phyloP scores from a whole-genome alignment of 2,797 vertebrate genomes.

The Poeciliopsis infans region DNA sequence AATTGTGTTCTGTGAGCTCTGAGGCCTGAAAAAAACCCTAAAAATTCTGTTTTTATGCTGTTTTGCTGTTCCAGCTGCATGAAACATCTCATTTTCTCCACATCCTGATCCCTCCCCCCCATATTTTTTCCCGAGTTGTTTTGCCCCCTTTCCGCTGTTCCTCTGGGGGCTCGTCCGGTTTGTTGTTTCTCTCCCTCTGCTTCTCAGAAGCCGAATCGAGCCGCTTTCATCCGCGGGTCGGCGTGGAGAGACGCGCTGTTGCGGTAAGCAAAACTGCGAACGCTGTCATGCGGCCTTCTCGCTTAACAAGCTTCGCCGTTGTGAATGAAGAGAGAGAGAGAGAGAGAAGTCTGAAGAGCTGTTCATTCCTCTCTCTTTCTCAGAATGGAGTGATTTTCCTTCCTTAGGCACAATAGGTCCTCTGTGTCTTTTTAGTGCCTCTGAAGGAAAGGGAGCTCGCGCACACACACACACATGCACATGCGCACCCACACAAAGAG shows the following conservation, averaged over 20 bases:
- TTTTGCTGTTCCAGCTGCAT: slow-evolving; percentile 36
- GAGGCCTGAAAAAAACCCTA: slow-evolving; percentile 15
- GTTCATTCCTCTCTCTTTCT: slow-evolving; percentile 74
- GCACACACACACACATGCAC: slow-evolving; percentile 18
- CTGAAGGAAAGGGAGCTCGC: slow-evolving; percentile 58
- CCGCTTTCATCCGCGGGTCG: slow-evolving; percentile 52
- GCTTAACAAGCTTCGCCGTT: slow-evolving; percentile 71
- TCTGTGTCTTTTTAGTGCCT: slow-evolving; percentile 80
- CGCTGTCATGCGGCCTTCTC: slow-evolving; percentile 65
- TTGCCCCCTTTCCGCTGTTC: neutral
- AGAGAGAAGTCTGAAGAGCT: slow-evolving; percentile 48
- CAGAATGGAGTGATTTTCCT: slow-evolving; percentile 82
- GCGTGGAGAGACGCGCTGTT: slow-evolving; percentile 60
- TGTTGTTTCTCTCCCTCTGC: too few relatives aligned
- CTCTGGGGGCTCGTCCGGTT: slow-evolving; percentile 12
- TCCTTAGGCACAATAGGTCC: slow-evolving; percentile 82
- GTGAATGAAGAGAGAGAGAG: slow-evolving; percentile 57
- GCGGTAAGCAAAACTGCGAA: slow-evolving; percentile 68
- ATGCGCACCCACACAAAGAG: slow-evolving; percentile 40
- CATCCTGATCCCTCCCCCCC: slow-evolving; percentile 13
- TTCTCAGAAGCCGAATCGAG: slow-evolving; percentile 16
- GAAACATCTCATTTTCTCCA: slow-evolving; percentile 47
- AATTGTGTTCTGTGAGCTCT: slow-evolving; percentile 17
- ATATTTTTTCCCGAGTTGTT: neutral
- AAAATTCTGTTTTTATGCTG: slow-evolving; percentile 22